Percentiles rank a stretch among this genome's conserved stretches.
Conservation (phyloP, 2,888 invertebrate species). For the Sphaeridia pumilis region DNA sequence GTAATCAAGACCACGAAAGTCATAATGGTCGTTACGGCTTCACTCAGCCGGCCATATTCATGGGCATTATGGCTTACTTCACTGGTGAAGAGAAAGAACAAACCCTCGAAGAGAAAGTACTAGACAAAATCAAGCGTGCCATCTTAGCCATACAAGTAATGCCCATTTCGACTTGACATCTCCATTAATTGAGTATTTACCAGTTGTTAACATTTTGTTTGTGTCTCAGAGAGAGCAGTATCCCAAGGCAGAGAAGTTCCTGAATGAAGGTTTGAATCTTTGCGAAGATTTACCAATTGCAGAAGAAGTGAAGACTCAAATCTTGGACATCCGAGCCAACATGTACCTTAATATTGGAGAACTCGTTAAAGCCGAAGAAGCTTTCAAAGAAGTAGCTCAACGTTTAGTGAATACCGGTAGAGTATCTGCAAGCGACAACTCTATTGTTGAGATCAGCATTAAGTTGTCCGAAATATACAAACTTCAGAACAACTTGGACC, state of each 20-base stretch:
- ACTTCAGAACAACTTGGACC: constrained; percentile 41
- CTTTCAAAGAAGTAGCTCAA: constrained; percentile 48
- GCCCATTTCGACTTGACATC: no score
- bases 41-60: no score
- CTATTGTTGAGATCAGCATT: constrained; percentile 75
- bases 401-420: constrained; percentile 44
- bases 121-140: constrained; percentile 32
- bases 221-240: constrained; percentile 45
- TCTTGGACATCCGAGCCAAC: constrained; percentile 88
- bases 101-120: constrained; percentile 27
- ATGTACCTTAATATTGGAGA: constrained; percentile 67
- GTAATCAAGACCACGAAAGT: no score
- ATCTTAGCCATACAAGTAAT: constrained; percentile 31
- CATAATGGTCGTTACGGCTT: no score
- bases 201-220: constrained; percentile 9
- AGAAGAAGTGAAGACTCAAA: constrained; percentile 69
- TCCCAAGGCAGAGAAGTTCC: constrained; percentile 65
- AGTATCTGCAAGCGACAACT: constrained; percentile 58
- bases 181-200: not conserved
- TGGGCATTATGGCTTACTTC: no score
- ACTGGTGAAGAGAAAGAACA: no score
- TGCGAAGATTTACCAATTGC: constrained; percentile 67
- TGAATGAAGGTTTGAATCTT: constrained; percentile 73
- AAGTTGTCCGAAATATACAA: constrained; percentile 76
- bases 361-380: constrained; percentile 67